Percentiles rank a stretch among this genome's conserved stretches.
These are phyloP conservation scores for Bombycilla garrulus DNA, from an alignment of 2,113 vertebrate genomes.

Conservation along the genomic window DNA sequence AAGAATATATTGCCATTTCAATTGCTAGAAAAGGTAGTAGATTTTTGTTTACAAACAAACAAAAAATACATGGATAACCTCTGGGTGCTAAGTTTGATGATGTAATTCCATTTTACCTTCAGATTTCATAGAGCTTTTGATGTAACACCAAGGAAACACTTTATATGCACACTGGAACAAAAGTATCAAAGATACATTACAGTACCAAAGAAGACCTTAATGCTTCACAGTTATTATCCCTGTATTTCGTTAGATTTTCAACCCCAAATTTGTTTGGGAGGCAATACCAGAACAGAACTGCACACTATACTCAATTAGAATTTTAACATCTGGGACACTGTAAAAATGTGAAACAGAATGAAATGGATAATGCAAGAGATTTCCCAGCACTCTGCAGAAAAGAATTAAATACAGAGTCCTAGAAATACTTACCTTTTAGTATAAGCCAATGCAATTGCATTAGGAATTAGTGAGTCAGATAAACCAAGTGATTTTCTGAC, in stretches of 20 bases:
- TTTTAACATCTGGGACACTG: background rate
- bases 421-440: conserved; percentile 83
- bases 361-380: background rate
- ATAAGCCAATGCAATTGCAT: conserved; percentile 80
- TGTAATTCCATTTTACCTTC: background rate
- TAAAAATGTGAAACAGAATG: background rate
- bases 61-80: background rate
- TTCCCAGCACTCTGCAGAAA: background rate
- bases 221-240: background rate
- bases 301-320: background rate
- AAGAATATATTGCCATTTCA: background rate
- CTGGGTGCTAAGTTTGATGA: background rate
- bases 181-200: background rate
- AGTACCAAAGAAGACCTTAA: background rate
- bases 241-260: background rate
- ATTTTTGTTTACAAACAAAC: background rate
- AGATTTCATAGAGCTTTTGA: background rate
- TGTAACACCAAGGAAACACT: background rate
- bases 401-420: background rate
- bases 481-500: conserved; percentile 49
- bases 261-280: background rate
- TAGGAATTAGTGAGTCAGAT: conserved; percentile 81
- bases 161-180: background rate
- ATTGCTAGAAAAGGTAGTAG: background rate
- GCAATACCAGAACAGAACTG: background rate